phyloP scores from a whole-genome alignment of 2,888 invertebrate species.

The Chloromyia formosa region DNA sequence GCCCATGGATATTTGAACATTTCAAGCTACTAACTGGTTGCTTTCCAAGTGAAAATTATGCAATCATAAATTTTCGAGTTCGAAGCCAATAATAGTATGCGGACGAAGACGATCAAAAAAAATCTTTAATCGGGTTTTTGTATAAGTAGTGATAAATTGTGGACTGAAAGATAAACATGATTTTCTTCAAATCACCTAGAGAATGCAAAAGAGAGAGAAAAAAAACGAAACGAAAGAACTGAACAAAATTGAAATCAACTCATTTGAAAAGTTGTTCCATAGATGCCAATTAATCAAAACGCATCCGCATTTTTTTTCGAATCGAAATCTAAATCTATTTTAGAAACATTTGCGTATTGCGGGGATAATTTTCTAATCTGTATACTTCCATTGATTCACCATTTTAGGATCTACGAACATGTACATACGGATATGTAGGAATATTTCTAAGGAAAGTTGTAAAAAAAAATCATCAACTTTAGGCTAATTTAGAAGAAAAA shows the following conservation, averaged over 20 bases:
- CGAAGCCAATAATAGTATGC: slow-evolving; percentile 15
- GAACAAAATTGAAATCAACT: slow-evolving; percentile 8
- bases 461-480: no score
- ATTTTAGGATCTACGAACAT: no score
- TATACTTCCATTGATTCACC: no score
- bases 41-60: slow-evolving; percentile 39
- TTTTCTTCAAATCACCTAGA: not conserved
- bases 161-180: slow-evolving; percentile 13
- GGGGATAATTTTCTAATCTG: no score
- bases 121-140: slow-evolving; percentile 12
- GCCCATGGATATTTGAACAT: slow-evolving; percentile 33
- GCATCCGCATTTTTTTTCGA: slow-evolving; percentile 25
- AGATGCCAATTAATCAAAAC: slow-evolving; percentile 27
- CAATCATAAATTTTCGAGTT: slow-evolving; percentile 33
- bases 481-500: no score
- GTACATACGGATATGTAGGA: no score
- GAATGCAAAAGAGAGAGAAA: not conserved
- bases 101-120: not conserved
- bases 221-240: not conserved
- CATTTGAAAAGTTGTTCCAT: slow-evolving; percentile 1
- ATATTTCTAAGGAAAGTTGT: no score
- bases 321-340: no score
- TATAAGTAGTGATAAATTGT: slow-evolving; percentile 16
- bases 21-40: slow-evolving; percentile 35
- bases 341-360: no score